Evolutionary conservation across 2,797 vertebrate genomes (phyloP).

Genomic region (Leptatherina wallacei): DNA sequence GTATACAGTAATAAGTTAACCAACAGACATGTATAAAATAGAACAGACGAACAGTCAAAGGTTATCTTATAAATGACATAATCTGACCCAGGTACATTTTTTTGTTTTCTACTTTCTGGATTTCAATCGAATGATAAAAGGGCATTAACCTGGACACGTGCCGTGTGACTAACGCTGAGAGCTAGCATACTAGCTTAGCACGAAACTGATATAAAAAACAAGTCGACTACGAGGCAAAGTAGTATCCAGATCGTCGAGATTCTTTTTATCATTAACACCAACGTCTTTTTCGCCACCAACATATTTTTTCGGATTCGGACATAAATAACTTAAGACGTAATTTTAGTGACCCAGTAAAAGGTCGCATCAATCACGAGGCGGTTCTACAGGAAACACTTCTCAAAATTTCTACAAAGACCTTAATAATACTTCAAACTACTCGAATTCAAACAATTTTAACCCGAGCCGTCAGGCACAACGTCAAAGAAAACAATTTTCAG

Average conservation of each 20-base stretch:
- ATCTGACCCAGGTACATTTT: accelerated
- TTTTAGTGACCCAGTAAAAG: not conserved
- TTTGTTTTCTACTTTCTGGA: not conserved
- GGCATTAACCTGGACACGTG: constrained; percentile 52
- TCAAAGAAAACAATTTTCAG: accelerated
- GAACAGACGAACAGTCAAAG: not conserved
- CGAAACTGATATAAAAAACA: not conserved
- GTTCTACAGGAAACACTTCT: not conserved
- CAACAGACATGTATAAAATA: not conserved
- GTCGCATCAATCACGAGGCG: not conserved
- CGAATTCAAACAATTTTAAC: not conserved
- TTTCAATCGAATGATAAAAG: not conserved
- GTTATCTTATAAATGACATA: not conserved
- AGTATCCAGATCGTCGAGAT: not conserved
- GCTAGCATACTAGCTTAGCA: constrained; percentile 26
- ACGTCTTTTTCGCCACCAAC: not conserved
- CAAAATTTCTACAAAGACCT: too few species aligned
- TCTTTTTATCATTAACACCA: not conserved
- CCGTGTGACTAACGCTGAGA: constrained; percentile 3
- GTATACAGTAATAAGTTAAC: not conserved
- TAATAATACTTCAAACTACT: not conserved
- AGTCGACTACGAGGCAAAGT: not conserved
- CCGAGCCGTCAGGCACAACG: accelerated
- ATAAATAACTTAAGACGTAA: not conserved
- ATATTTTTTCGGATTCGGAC: not conserved